Evolutionary conservation across 2,888 invertebrate species (phyloP).

Genomic region (Baronia brevicornis): DNA sequence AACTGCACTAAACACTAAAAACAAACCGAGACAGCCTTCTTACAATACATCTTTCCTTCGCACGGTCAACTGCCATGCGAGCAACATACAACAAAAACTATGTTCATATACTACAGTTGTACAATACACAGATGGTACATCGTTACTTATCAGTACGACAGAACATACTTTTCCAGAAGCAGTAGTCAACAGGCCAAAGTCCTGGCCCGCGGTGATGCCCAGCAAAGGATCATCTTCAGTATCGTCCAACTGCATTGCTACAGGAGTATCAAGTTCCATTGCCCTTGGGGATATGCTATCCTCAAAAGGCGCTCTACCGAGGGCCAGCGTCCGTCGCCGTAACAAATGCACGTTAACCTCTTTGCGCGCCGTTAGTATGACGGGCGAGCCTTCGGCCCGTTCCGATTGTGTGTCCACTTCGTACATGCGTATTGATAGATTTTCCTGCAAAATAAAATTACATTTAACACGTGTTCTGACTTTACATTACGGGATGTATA

Average conservation of each 20-base stretch:
- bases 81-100: too few species aligned
- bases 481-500: too few species aligned
- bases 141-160: too few species aligned
- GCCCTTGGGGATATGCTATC: constrained; percentile 42
- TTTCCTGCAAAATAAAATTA: constrained; percentile 40
- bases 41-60: too few species aligned
- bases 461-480: background rate
- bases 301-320: constrained; percentile 59
- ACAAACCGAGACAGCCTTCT: too few species aligned
- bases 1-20: too few species aligned
- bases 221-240: constrained; percentile 86
- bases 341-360: constrained; percentile 54
- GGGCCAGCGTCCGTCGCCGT: constrained; percentile 48
- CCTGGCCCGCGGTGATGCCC: constrained; percentile 89
- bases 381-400: constrained; percentile 29
- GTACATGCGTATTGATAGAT: constrained; percentile 52
- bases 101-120: background rate
- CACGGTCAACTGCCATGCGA: too few species aligned
- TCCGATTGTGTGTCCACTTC: constrained; percentile 40
- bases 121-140: too few species aligned
- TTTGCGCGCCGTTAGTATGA: constrained; percentile 38
- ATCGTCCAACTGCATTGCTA: constrained; percentile 74
- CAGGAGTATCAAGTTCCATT: constrained; percentile 62
- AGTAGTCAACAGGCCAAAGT: constrained; percentile 90
- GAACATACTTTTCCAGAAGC: constrained; percentile 84